phyloP scores from a whole-genome alignment of 1,140 invertebrate species.

The Phocides pigmalion region DNA sequence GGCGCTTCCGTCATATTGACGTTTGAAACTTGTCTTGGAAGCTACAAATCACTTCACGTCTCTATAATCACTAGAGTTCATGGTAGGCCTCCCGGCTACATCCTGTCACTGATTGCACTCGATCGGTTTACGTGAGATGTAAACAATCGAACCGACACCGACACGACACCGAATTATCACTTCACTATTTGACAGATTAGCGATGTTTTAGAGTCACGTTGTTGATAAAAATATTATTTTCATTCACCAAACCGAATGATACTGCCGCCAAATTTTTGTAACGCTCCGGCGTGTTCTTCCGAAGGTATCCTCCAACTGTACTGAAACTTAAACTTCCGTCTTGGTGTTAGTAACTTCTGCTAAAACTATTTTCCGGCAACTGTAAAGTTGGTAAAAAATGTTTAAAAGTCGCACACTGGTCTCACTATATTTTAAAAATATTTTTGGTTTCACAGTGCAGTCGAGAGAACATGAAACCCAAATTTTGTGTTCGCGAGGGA shows the following conservation, averaged over 20 bases:
- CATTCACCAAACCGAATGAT: conserved; percentile 30
- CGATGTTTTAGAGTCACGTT: conserved; percentile 35
- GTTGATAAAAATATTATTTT: conserved; percentile 41
- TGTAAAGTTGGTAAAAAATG: conserved; percentile 29
- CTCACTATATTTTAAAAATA: conserved; percentile 38
- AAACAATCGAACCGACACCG: conserved; percentile 57
- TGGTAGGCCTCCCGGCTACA: conserved; percentile 52
- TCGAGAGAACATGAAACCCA: conserved; percentile 79
- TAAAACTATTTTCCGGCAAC: conserved; percentile 44
- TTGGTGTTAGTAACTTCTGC: conserved; percentile 50
- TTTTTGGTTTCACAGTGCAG: conserved; percentile 59
- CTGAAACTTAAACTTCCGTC: conserved; percentile 60
- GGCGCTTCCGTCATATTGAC: conserved; percentile 65
- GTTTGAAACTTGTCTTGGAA: not conserved
- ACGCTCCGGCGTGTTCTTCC: conserved; percentile 37
- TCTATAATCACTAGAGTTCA: conserved; percentile 29
- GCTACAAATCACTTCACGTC: conserved; percentile 20
- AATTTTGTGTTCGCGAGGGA: conserved; percentile 82
- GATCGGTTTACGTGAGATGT: conserved; percentile 44
- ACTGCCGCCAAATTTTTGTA: conserved; percentile 33
- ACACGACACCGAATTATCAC: conserved; percentile 60
- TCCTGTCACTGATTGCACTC: conserved; percentile 47
- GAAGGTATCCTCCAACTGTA: conserved; percentile 37
- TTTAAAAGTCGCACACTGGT: conserved; percentile 10
- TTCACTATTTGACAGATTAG: conserved; percentile 68